phyloP scores from a whole-genome alignment of 2,797 vertebrate species.

The Thripadectes ignobilis region DNA sequence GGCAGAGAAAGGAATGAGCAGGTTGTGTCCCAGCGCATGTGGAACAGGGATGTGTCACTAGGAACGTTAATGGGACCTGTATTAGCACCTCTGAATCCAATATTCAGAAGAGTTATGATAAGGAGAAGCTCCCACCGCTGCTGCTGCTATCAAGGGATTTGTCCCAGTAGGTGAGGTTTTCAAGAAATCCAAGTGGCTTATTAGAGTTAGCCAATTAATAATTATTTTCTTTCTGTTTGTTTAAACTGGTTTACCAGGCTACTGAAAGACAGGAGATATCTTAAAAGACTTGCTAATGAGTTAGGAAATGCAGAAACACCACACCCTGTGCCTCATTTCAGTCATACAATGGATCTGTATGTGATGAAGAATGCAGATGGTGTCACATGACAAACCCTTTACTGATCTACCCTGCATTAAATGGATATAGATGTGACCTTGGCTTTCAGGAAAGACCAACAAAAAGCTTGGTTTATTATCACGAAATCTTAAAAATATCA shows the following conservation, averaged over 20 bases:
- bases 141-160: conserved; percentile 7
- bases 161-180: background rate
- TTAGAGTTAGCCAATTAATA: background rate
- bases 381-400: background rate
- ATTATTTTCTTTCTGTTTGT: background rate
- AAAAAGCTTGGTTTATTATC: background rate
- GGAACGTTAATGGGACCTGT: background rate
- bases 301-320: conserved; percentile 45
- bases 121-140: background rate
- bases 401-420: background rate
- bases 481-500: background rate
- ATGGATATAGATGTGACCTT: background rate
- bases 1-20: too few species aligned
- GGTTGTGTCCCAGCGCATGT: too few species aligned
- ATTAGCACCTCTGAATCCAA: background rate
- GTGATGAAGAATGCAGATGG: conserved; percentile 33
- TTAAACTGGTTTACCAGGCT: background rate
- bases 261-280: background rate
- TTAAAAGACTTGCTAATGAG: background rate
- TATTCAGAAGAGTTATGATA: background rate
- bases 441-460: background rate
- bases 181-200: background rate
- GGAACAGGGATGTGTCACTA: background rate
- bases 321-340: conserved; percentile 23
- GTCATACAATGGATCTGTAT: background rate